phyloP scores from a whole-genome alignment of 2,113 vertebrate species.

The Lynx canadensis region DNA sequence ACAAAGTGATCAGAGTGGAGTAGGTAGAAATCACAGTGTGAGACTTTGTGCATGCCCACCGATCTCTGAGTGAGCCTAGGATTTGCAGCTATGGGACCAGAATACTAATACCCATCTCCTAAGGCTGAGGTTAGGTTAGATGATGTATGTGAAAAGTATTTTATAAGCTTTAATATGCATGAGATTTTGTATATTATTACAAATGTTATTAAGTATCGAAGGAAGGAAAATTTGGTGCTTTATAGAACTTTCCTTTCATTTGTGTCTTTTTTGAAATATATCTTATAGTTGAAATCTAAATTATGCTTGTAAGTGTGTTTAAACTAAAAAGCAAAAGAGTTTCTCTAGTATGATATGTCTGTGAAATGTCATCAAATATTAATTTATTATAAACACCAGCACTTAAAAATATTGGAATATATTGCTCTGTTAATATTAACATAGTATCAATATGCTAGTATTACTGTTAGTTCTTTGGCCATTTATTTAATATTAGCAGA shows the following conservation, averaged over 20 bases:
- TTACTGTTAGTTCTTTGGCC: neutral
- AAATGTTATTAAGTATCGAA: neutral
- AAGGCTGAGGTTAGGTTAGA: neutral
- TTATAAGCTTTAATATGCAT: neutral
- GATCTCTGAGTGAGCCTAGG: neutral
- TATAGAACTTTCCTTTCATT: neutral
- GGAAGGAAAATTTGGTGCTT: neutral
- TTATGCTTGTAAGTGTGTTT: neutral
- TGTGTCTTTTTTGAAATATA: neutral
- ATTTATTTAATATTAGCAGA: constrained; percentile 1
- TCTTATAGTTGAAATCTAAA: neutral
- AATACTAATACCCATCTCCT: neutral
- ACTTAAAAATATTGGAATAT: constrained; percentile 19
- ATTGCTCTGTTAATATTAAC: neutral
- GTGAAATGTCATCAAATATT: neutral
- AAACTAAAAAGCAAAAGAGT: neutral
- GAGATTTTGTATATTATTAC: neutral
- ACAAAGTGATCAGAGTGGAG: neutral
- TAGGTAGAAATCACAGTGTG: neutral
- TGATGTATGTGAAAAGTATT: neutral
- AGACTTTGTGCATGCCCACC: neutral
- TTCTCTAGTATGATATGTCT: neutral
- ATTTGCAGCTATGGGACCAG: neutral
- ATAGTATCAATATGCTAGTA: neutral
- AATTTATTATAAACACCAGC: neutral